Percentiles rank a stretch among this genome's conserved stretches.
Evolutionary conservation across 2,888 invertebrate species (phyloP).

Genomic region (Adela reaumurella): DNA sequence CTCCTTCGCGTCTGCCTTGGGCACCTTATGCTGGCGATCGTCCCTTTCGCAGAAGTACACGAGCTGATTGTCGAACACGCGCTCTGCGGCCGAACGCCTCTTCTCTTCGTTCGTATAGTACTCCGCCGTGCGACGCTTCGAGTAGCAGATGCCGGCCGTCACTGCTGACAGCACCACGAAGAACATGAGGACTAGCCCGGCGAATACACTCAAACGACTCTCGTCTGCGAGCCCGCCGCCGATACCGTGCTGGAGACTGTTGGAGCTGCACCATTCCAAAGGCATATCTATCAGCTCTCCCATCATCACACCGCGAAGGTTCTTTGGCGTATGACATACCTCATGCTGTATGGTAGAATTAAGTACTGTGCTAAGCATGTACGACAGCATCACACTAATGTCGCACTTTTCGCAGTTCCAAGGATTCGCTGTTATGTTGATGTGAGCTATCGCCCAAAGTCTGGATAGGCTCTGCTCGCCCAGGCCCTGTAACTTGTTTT

Average conservation of each 20-base stretch:
- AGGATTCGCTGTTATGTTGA: constrained; percentile 59
- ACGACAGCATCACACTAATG: constrained; percentile 52
- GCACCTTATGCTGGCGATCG: constrained; percentile 18
- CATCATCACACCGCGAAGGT: constrained; percentile 42
- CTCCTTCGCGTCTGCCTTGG: constrained; percentile 17
- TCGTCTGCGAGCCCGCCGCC: constrained; percentile 47
- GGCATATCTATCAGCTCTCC: constrained; percentile 19
- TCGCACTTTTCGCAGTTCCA: constrained; percentile 69
- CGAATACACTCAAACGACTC: constrained; percentile 55
- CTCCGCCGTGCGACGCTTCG: constrained; percentile 65
- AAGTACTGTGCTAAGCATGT: constrained; percentile 52
- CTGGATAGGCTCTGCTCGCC: constrained; percentile 54
- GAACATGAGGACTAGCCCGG: constrained; percentile 39
- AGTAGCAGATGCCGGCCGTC: constrained; percentile 40
- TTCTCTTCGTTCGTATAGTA: constrained; percentile 82
- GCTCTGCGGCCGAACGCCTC: constrained; percentile 31
- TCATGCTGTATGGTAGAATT: constrained; percentile 48
- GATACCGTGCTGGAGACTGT: constrained; percentile 26
- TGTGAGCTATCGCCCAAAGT: constrained; percentile 52
- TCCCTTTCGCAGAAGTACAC: constrained; percentile 33
- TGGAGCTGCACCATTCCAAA: not conserved
- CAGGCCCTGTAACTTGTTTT: constrained; percentile 65
- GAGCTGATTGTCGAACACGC: constrained; percentile 31
- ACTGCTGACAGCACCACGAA: constrained; percentile 48
- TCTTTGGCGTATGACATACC: constrained; percentile 57